Percentiles rank a stretch among this genome's conserved stretches.
phyloP scores from a whole-genome alignment of 2,888 invertebrate species.

The Cylindroiulus punctatus region DNA sequence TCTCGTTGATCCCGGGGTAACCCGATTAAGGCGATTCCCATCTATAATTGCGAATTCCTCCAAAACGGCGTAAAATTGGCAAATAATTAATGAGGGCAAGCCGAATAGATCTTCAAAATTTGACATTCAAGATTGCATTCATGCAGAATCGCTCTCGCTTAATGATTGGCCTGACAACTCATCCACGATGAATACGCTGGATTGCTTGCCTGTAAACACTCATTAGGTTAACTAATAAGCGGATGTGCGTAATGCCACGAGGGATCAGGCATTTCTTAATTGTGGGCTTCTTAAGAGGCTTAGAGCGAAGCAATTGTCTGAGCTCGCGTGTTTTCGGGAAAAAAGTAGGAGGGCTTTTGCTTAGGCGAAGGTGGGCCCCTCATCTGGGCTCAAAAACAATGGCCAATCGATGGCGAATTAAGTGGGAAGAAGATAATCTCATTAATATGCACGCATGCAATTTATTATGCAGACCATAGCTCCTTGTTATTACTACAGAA shows the following conservation, averaged over 20 bases:
- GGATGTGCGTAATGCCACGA: constrained; percentile 29
- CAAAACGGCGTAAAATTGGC: constrained; percentile 34
- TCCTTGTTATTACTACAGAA: not conserved
- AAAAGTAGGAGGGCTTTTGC: not conserved
- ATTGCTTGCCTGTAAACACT: constrained; percentile 39
- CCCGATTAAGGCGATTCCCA: constrained; percentile 18
- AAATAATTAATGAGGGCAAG: constrained; percentile 39
- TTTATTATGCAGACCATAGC: not conserved
- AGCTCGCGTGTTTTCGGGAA: not conserved
- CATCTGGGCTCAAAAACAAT: constrained; percentile 2
- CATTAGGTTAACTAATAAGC: constrained; percentile 49
- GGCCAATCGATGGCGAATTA: constrained; percentile 37
- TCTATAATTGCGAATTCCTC: constrained; percentile 35
- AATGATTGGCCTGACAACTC: constrained; percentile 37
- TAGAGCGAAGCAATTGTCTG: not conserved
- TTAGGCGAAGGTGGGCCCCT: not conserved
- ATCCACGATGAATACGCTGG: constrained; percentile 4
- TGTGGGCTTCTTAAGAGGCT: constrained; percentile 48
- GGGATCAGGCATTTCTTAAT: constrained; percentile 42
- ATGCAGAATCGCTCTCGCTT: constrained; percentile 2
- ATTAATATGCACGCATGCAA: constrained; percentile 28
- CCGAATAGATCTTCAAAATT: constrained; percentile 30
- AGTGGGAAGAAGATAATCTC: constrained; percentile 29
- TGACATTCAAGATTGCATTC: constrained; percentile 23
- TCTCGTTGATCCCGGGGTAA: not conserved